Percentiles rank a stretch among this genome's conserved stretches.
phyloP scores from a whole-genome alignment of 2,797 vertebrate species.

The Choloepus didactylus region DNA sequence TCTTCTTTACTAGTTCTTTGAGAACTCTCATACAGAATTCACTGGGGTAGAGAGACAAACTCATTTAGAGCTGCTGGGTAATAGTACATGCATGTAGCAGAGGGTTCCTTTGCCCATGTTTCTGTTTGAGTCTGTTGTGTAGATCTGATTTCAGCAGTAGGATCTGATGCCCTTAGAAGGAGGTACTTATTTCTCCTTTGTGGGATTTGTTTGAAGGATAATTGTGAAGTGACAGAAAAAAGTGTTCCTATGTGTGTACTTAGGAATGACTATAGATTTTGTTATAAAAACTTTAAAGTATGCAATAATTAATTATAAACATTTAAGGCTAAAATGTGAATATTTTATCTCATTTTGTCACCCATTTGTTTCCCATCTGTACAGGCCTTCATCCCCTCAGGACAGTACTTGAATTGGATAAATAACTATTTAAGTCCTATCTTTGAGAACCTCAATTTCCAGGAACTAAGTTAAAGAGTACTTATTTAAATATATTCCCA shows the following conservation, averaged over 20 bases:
- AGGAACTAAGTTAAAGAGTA: neutral
- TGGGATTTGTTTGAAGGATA: neutral
- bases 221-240: neutral
- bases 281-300: constrained; percentile 11
- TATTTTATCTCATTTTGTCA: constrained; percentile 5
- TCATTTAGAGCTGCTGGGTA: neutral
- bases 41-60: neutral
- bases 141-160: neutral
- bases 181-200: neutral
- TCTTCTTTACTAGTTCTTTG: neutral
- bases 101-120: neutral
- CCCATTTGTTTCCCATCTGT: neutral
- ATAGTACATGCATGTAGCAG: neutral
- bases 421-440: neutral
- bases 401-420: neutral
- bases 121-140: constrained; percentile 14
- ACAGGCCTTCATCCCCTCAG: neutral
- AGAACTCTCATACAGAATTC: neutral
- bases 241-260: neutral
- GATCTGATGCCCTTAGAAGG: neutral
- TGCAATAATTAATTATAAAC: neutral
- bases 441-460: constrained; percentile 19
- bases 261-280: neutral
- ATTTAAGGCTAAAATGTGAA: constrained; percentile 30
- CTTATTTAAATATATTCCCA: neutral